These are phyloP conservation scores for Altica lythri DNA, from an alignment of 2,888 invertebrate genomes.

Conservation along the genomic window DNA sequence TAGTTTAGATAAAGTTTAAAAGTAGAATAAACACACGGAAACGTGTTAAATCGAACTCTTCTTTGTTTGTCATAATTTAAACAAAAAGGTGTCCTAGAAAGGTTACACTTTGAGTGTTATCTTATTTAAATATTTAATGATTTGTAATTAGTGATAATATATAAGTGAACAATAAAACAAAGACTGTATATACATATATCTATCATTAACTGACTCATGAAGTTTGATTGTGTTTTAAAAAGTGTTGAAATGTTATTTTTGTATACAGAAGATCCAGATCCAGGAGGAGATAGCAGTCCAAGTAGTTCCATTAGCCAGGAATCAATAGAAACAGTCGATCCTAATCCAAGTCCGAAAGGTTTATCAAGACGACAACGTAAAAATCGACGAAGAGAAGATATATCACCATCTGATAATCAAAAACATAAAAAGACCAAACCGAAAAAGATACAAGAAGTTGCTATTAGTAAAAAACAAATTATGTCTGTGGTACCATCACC, in stretches of 20 bases:
- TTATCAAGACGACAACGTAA: constrained; percentile 62
- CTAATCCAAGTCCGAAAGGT: constrained; percentile 57
- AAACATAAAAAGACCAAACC: constrained; percentile 33
- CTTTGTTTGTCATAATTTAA: background rate
- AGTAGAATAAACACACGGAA: background rate
- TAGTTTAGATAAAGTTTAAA: constrained; percentile 1
- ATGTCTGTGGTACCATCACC: constrained; percentile 52
- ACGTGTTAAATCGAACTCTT: background rate
- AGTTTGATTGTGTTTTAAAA: constrained; percentile 17
- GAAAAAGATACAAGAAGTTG: constrained; percentile 24
- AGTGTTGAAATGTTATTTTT: constrained; percentile 41
- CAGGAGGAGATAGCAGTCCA: constrained; percentile 53
- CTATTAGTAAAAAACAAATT: constrained; percentile 16
- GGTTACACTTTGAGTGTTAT: too few relatives aligned
- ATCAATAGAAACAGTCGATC: constrained; percentile 57
- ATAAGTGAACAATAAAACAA: constrained; percentile 27
- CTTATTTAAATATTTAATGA: constrained; percentile 15
- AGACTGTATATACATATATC: too few relatives aligned
- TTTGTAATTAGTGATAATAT: constrained; percentile 12
- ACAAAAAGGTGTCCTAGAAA: background rate
- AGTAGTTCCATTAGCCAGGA: constrained; percentile 49
- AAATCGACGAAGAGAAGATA: constrained; percentile 52
- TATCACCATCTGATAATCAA: constrained; percentile 44
- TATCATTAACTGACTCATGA: constrained; percentile 12
- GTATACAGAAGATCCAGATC: constrained; percentile 57